Base-by-base conservation (phyloP, 2,797 vertebrate genomes). In the Galago senegalensis region DNA sequence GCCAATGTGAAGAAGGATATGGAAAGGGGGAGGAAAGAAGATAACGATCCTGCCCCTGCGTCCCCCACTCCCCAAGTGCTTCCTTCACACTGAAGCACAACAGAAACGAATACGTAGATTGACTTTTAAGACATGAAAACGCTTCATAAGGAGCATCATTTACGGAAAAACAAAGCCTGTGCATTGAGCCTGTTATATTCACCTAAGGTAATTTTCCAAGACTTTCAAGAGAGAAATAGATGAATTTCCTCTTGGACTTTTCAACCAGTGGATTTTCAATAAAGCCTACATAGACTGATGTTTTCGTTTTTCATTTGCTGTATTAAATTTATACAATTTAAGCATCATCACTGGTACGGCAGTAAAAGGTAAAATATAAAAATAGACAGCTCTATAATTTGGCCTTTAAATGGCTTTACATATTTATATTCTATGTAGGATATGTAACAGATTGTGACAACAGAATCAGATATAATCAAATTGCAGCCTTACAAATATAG, bases 401-500 rank as follows among this genome's bases (percentile, higher is more conserved):
- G 97, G 96, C 94, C 93, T 96, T 97, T 97, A 96, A 97, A 79
- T 97, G 96, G 93, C 77, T 97, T 95, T 96, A 91, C 16, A 23
- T 96, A 94, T 97, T 97, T 97, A 90, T 97, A 86, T 89, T 81
- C 91, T 95, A 83, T 82, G 89, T 96, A 96, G 94, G 93, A 49
- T 97, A 93, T 95, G 87, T 94, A 97, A 94, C 97, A 96, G 96
- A 97, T 97, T 98, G 95, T 95, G 94, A 97, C 60, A 31, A 88
- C 89, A 89, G 97, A 97, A 98, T 97, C 96, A 93, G 96, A 97
- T 97, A 97, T 89, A 95, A 98, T 96, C 97, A 96, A 98, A 96
- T 94, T 92, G 85, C 95, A 93, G 43, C 97, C 97, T 97, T 95
- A 95, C 82, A 93, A 94, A 96, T 96, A 89, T 4, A 90, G 88